Evolutionary conservation across 2,113 vertebrate genomes (phyloP).

Genomic region (Podarcis cretensis): DNA sequence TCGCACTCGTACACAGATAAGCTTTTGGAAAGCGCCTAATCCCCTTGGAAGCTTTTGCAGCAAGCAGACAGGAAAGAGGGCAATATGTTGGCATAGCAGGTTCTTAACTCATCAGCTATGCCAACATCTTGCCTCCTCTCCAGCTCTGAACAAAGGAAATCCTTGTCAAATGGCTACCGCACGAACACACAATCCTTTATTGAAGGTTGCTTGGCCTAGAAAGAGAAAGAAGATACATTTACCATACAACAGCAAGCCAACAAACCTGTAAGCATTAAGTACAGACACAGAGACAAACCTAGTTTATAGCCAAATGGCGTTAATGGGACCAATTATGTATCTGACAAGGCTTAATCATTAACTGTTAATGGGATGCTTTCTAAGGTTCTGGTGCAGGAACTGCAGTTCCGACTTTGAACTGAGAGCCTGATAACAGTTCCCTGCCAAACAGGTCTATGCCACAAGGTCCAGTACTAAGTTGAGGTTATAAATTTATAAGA

Average conservation of each 20-base stretch:
- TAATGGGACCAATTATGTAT: neutral
- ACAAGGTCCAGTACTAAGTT: neutral
- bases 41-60: conserved; percentile 18
- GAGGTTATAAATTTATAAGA: neutral
- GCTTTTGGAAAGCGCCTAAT: neutral
- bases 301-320: neutral
- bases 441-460: neutral
- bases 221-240: conserved; percentile 51
- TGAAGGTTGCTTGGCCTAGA: conserved; percentile 49
- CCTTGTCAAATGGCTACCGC: neutral
- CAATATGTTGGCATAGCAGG: conserved; percentile 82
- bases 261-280: neutral
- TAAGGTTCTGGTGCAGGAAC: neutral
- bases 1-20: neutral
- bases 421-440: neutral
- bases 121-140: conserved; percentile 82
- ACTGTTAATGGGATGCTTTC: neutral
- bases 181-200: conserved; percentile 16
- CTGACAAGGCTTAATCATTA: conserved; percentile 18
- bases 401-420: neutral
- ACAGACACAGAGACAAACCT: neutral
- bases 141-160: conserved; percentile 53
- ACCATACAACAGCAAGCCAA: neutral
- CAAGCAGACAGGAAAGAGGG: conserved; percentile 75
- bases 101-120: conserved; percentile 77